phyloP scores from a whole-genome alignment of 2,113 vertebrate species.

The Stigmatopora argus region DNA sequence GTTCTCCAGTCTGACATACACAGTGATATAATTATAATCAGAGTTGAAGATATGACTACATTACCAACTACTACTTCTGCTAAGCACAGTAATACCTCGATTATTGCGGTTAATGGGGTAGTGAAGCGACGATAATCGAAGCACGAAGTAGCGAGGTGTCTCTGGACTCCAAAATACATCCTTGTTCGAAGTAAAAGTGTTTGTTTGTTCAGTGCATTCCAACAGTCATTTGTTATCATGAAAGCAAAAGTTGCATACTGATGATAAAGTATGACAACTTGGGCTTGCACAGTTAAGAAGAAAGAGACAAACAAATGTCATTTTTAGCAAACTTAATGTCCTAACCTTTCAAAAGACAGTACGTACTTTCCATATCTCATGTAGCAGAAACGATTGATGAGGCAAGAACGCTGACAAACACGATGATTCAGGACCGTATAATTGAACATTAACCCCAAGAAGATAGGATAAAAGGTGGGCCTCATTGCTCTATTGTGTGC shows the following conservation, averaged over 20 bases:
- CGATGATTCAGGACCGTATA: background rate
- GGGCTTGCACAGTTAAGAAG: background rate
- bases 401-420: background rate
- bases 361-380: background rate
- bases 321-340: background rate
- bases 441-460: background rate
- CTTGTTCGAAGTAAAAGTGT: background rate
- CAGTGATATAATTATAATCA: no score
- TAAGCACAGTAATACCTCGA: no score
- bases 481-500: constrained; percentile 1
- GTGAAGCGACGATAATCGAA: no score
- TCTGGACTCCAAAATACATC: background rate
- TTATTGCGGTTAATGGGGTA: no score
- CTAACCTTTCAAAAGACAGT: background rate
- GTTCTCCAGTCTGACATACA: background rate
- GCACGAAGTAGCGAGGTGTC: no score
- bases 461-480: background rate
- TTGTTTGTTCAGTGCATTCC: background rate
- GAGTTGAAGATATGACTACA: no score
- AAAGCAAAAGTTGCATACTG: background rate
- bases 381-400: background rate
- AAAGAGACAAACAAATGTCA: background rate
- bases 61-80: no score
- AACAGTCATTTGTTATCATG: background rate
- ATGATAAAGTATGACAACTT: background rate